A percentile compares a stretch with the other conserved stretches of the same genome.
These are phyloP conservation scores for Meandrina meandrites DNA, from an alignment of 92 coral and sea anemone species.

Conservation along the genomic window DNA sequence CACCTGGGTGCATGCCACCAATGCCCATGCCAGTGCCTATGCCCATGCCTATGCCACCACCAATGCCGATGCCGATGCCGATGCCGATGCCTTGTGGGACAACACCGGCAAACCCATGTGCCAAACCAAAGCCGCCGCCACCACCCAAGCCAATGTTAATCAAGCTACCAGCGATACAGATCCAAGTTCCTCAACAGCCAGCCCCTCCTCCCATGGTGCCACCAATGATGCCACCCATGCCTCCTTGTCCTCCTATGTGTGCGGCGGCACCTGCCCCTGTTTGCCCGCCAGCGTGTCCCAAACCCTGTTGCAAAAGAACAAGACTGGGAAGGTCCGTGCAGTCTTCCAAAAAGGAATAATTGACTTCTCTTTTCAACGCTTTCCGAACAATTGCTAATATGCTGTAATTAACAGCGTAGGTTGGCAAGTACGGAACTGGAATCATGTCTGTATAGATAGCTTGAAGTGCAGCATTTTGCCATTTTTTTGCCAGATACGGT, in stretches of 20 bases:
- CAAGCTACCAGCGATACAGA: slow-evolving; percentile 54
- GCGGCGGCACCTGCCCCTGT: slow-evolving; percentile 23
- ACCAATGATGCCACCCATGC: slow-evolving; percentile 41
- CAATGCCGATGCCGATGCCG: slow-evolving; percentile 57
- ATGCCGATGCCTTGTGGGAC: slow-evolving; percentile 64
- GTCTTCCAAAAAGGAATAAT: slow-evolving; percentile 3
- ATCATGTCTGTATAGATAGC: slow-evolving; percentile 14
- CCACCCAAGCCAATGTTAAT: slow-evolving; percentile 52
- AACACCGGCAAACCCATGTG: slow-evolving; percentile 67
- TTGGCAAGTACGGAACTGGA: background rate
- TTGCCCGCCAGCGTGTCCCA: slow-evolving; percentile 70
- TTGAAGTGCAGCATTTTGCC: slow-evolving; percentile 4
- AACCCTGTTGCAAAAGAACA: slow-evolving; percentile 59
- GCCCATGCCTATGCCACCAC: slow-evolving; percentile 43
- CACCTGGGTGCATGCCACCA: slow-evolving; percentile 54
- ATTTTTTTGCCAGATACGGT: slow-evolving; percentile 5
- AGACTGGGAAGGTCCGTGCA: slow-evolving; percentile 33
- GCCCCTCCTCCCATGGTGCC: slow-evolving; percentile 41
- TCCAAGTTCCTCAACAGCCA: slow-evolving; percentile 54
- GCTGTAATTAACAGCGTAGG: background rate
- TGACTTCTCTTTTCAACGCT: background rate
- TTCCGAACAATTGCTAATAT: background rate
- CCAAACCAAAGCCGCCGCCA: slow-evolving; percentile 58
- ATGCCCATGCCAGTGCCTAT: slow-evolving; percentile 59
- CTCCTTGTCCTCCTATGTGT: slow-evolving; percentile 49